These are phyloP conservation scores for Meta bourneti DNA, from an alignment of 2,888 invertebrate genomes.

Conservation along the genomic window DNA sequence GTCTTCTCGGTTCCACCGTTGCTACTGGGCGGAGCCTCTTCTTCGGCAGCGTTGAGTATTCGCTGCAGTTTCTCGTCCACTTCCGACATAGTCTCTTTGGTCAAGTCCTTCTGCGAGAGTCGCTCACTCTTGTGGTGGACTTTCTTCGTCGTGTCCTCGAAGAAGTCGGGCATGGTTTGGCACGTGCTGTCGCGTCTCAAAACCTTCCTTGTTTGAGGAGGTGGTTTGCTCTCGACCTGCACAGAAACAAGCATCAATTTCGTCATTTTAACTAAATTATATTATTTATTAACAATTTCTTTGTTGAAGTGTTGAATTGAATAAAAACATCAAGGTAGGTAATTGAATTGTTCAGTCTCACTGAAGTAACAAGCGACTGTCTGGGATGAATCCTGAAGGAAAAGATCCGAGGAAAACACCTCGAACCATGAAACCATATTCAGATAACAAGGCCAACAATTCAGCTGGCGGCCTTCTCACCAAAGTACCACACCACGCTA, in stretches of 20 bases:
- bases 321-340: no score
- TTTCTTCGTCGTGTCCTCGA: constrained; percentile 1
- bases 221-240: constrained; percentile 37
- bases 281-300: neutral
- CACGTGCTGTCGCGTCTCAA: constrained; percentile 70
- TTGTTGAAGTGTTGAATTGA: no score
- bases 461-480: no score
- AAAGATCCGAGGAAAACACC: no score
- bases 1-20: constrained; percentile 26
- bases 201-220: constrained; percentile 59
- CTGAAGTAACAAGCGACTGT: no score
- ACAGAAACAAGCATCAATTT: neutral
- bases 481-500: no score
- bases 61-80: constrained; percentile 50
- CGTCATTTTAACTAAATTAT: neutral
- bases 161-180: constrained; percentile 50
- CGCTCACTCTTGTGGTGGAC: neutral
- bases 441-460: no score
- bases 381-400: no score
- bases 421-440: no score
- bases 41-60: constrained; percentile 19
- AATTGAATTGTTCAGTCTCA: no score
- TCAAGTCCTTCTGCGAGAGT: neutral
- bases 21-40: neutral
- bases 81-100: constrained; percentile 7